These are phyloP conservation scores for Etheostoma spectabile DNA, from an alignment of 2,113 vertebrate genomes.

Conservation along the genomic window DNA sequence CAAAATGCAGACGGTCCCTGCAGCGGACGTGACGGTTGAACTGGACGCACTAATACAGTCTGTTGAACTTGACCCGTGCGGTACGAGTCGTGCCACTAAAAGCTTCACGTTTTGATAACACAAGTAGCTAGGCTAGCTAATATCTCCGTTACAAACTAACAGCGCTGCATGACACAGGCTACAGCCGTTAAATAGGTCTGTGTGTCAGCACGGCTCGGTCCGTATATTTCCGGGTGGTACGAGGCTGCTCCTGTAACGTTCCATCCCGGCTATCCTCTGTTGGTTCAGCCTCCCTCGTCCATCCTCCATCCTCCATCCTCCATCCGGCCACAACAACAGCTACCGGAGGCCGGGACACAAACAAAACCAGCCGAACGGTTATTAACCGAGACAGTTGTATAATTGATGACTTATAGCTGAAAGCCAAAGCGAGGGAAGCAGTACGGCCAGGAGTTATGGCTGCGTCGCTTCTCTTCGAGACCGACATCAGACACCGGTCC, in stretches of 20 bases:
- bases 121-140: too few species aligned
- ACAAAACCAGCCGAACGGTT: not conserved
- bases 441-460: constrained; percentile 67
- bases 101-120: not conserved
- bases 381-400: constrained; percentile 18
- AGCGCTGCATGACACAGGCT: not conserved
- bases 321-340: not conserved
- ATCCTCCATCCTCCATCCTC: constrained; percentile 7
- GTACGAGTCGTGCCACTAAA: not conserved
- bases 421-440: constrained; percentile 33
- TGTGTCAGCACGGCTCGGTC: constrained; percentile 54
- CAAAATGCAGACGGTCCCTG: constrained; percentile 53
- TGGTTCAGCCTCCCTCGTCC: constrained; percentile 31
- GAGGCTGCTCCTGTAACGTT: constrained; percentile 48
- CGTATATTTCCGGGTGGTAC: constrained; percentile 76
- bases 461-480: constrained; percentile 83
- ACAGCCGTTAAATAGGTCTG: constrained; percentile 17
- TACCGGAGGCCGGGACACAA: constrained; percentile 15
- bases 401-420: constrained; percentile 71
- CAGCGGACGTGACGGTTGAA: not conserved
- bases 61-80: not conserved
- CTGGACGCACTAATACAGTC: constrained; percentile 15
- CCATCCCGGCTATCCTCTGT: constrained; percentile 42
- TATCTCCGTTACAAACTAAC: not conserved
- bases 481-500: constrained; percentile 83